phyloP scores from a whole-genome alignment of 2,797 vertebrate genomes.

The Pantherophis vulpinus region DNA sequence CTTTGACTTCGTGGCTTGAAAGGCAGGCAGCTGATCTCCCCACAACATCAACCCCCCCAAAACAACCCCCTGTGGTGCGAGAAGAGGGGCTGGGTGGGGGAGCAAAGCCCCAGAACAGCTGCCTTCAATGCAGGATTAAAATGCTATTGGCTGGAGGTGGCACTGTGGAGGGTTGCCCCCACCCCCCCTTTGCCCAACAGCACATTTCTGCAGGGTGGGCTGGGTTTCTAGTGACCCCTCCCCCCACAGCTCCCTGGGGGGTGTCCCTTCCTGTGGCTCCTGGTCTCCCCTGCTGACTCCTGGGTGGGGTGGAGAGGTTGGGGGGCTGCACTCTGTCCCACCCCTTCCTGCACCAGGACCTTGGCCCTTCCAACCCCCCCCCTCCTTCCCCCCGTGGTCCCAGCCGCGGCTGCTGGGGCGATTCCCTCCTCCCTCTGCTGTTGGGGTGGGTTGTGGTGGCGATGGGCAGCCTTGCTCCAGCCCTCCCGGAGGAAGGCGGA shows the following conservation, averaged over 20 bases:
- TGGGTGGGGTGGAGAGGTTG: too few relatives aligned
- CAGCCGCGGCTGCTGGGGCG: too few relatives aligned
- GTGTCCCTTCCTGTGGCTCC: too few relatives aligned
- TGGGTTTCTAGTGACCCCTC: neutral
- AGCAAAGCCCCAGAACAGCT: neutral
- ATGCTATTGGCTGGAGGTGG: neutral
- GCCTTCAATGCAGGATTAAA: neutral
- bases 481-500: too few relatives aligned
- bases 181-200: neutral
- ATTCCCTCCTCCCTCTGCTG: neutral
- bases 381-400: too few relatives aligned
- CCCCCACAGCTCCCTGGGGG: too few relatives aligned
- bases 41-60: too few relatives aligned
- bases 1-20: neutral
- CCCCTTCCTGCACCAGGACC: neutral
- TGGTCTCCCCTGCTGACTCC: too few relatives aligned
- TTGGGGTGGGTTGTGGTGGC: fast-evolving
- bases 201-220: neutral
- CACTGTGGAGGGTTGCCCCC: neutral
- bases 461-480: neutral
- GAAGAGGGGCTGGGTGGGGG: neutral
- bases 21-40: neutral
- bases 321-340: too few relatives aligned
- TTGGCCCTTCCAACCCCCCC: neutral
- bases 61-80: neutral